Percentiles rank a stretch among this genome's conserved stretches.
These are phyloP conservation scores for Hylia prasina DNA, from an alignment of 2,113 vertebrate species.

Conservation along the genomic window DNA sequence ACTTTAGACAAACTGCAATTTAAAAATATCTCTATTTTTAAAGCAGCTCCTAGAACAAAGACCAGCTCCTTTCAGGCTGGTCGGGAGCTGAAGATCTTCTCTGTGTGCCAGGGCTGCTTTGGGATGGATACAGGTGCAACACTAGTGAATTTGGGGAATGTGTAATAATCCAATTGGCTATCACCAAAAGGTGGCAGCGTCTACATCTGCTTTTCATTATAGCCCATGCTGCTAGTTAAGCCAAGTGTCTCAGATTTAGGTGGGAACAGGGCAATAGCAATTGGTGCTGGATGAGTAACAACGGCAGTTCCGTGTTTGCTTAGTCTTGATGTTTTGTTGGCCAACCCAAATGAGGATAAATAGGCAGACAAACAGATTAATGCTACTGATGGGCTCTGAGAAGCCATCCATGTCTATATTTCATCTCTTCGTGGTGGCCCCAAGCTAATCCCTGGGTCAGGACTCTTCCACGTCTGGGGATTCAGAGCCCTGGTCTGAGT, in stretches of 20 bases:
- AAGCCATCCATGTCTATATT: background rate
- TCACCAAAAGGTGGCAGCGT: constrained; percentile 57
- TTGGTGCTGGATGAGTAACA: background rate
- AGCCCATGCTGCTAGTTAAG: background rate
- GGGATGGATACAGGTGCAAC: background rate
- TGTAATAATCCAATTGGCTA: background rate
- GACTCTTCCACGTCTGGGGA: background rate
- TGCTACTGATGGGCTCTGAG: background rate
- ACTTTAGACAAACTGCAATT: background rate
- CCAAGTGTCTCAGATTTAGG: background rate
- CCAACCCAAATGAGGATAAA: background rate
- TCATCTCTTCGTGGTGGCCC: background rate
- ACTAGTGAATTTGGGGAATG: background rate
- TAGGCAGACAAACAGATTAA: constrained; percentile 6
- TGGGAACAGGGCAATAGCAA: background rate
- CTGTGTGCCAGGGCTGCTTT: background rate
- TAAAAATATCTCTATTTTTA: background rate
- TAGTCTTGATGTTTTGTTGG: background rate
- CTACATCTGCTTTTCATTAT: constrained; percentile 19
- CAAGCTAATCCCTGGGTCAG: background rate
- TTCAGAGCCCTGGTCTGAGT: background rate
- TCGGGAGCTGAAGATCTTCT: background rate
- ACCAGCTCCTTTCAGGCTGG: background rate
- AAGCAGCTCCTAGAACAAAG: background rate
- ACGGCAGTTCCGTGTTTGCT: background rate